phyloP scores from a whole-genome alignment of 2,113 vertebrate species.

The Salvelinus alpinus region DNA sequence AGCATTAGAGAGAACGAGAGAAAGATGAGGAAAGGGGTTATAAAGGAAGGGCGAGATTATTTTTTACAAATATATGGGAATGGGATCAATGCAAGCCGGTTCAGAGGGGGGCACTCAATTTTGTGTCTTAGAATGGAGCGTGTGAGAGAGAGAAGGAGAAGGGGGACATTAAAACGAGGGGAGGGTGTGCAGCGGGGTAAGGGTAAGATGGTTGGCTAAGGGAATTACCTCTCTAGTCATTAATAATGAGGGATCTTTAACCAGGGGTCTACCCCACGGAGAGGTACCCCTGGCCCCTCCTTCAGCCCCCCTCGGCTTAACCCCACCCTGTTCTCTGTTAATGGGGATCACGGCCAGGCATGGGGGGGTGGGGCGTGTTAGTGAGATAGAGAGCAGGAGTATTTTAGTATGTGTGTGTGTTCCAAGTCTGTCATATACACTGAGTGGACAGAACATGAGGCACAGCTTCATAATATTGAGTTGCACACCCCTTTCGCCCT shows the following conservation, averaged over 20 bases:
- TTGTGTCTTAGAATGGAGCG: slow-evolving; percentile 60
- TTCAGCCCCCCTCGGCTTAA: slow-evolving; percentile 41
- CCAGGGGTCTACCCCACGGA: slow-evolving; percentile 10
- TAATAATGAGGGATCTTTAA: slow-evolving; percentile 49
- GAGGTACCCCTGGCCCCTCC: slow-evolving; percentile 26
- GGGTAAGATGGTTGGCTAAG: slow-evolving; percentile 55
- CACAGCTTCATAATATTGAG: no score
- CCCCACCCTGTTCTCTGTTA: slow-evolving; percentile 54
- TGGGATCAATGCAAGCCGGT: not conserved
- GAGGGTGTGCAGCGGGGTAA: not conserved
- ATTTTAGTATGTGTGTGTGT: no score
- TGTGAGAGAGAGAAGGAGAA: not conserved
- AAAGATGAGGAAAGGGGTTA: no score
- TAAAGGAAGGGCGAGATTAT: slow-evolving; percentile 36
- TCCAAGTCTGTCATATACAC: no score
- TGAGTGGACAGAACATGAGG: no score
- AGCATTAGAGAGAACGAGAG: no score
- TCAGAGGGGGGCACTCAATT: slow-evolving; percentile 54
- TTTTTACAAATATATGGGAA: not conserved
- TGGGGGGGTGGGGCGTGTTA: not conserved
- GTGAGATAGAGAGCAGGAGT: not conserved
- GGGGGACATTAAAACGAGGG: slow-evolving; percentile 33
- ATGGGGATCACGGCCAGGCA: slow-evolving; percentile 57
- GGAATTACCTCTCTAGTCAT: slow-evolving; percentile 62
- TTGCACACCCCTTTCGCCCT: no score